Evolutionary conservation across 2,888 invertebrate species (phyloP).

Genomic region (Campoplex nolae): DNA sequence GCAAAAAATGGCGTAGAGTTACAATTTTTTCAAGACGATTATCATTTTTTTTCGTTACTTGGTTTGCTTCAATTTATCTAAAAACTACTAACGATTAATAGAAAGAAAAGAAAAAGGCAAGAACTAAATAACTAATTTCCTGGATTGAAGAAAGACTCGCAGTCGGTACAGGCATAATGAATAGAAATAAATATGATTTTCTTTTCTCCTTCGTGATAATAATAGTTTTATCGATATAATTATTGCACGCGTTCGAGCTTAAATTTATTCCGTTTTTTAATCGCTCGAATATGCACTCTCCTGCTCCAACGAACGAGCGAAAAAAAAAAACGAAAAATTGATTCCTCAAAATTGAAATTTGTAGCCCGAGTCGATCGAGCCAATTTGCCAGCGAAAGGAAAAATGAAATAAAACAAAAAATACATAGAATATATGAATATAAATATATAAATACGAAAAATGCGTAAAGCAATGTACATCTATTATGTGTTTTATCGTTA

Average conservation of each 20-base stretch:
- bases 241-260: slow-evolving; percentile 33
- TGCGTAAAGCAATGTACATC: slow-evolving; percentile 59
- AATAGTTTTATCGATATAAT: slow-evolving; percentile 66
- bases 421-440: slow-evolving; percentile 61
- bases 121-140: slow-evolving; percentile 49
- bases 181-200: neutral
- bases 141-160: neutral
- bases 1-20: slow-evolving; percentile 1
- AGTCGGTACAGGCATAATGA: slow-evolving; percentile 5
- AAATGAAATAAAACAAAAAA: slow-evolving; percentile 5
- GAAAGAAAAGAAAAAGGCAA: slow-evolving; percentile 4
- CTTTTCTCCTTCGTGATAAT: slow-evolving; percentile 58
- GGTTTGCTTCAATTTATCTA: slow-evolving; percentile 39
- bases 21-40: neutral
- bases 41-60: slow-evolving; percentile 19
- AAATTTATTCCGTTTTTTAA: slow-evolving; percentile 31
- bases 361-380: slow-evolving; percentile 30
- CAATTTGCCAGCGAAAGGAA: slow-evolving; percentile 48
- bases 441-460: slow-evolving; percentile 52
- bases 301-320: slow-evolving; percentile 21
- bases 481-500: slow-evolving; percentile 74
- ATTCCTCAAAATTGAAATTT: slow-evolving; percentile 3
- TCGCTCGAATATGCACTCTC: slow-evolving; percentile 38
- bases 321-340: slow-evolving; percentile 16
- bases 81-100: slow-evolving; percentile 36